Conservation (phyloP, 2,888 invertebrate species). For the Nomada hirtipes region DNA sequence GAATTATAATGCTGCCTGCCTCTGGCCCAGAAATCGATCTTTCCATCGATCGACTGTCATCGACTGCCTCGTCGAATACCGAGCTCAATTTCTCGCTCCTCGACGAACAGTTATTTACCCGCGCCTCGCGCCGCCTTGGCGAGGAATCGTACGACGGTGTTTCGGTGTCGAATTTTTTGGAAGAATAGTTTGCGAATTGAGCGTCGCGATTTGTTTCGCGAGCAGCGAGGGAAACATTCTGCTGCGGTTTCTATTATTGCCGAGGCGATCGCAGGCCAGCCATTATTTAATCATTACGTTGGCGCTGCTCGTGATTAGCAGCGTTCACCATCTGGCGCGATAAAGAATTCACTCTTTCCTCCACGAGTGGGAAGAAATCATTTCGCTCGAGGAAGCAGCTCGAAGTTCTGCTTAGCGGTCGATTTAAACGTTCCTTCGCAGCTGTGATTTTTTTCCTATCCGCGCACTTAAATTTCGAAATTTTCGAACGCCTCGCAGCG, state of each 20-base stretch:
- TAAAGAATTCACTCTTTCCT: not conserved
- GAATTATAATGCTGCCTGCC: constrained; percentile 57
- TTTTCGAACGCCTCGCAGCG: not conserved
- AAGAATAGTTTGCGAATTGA: too few relatives aligned
- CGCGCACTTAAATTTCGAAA: constrained; percentile 7
- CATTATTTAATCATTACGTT: not conserved
- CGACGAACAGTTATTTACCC: too few relatives aligned
- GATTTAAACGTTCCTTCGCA: not conserved
- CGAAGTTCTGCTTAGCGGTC: not conserved
- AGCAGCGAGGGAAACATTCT: not conserved
- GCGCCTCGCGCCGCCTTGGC: too few relatives aligned
- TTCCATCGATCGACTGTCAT: constrained; percentile 36
- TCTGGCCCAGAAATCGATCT: constrained; percentile 54
- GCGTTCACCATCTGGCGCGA: not conserved
- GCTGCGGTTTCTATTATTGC: not conserved
- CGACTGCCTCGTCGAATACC: not conserved
- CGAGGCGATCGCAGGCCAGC: not conserved
- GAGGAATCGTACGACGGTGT: not conserved
- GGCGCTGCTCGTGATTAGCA: not conserved
- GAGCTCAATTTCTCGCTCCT: too few relatives aligned
- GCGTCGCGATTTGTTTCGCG: too few relatives aligned
- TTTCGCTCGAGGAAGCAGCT: not conserved
- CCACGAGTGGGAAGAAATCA: not conserved
- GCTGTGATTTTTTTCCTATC: not conserved
- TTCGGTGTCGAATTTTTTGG: not conserved